These are phyloP conservation scores for Keiferia lycopersicella DNA, from an alignment of 2,888 invertebrate genomes.

Conservation along the genomic window DNA sequence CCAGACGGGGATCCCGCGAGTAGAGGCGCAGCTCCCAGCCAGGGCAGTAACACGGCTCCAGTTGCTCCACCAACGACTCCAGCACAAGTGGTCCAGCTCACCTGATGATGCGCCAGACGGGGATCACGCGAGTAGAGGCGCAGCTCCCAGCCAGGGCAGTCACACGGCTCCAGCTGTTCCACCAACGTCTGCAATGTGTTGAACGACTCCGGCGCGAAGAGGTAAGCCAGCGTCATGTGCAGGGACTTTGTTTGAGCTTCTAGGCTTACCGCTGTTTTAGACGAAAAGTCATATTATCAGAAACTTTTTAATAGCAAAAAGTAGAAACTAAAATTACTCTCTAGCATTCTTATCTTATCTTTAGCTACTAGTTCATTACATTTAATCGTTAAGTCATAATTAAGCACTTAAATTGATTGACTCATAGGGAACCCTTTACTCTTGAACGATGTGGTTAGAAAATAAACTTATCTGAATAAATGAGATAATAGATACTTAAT, in stretches of 20 bases:
- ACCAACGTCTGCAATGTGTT: slow-evolving; percentile 87
- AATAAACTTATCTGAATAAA: too few relatives aligned
- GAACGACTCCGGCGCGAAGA: slow-evolving; percentile 88
- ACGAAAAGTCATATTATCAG: not conserved
- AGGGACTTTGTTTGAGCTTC: slow-evolving; percentile 92
- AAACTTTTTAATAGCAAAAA: too few relatives aligned
- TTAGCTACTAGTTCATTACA: too few relatives aligned
- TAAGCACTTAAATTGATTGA: too few relatives aligned
- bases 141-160: slow-evolving; percentile 90
- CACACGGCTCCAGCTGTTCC: slow-evolving; percentile 85
- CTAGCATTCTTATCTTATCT: too few relatives aligned
- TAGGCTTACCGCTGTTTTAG: slow-evolving; percentile 82
- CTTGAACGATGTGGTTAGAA: too few relatives aligned
- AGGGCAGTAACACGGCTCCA: slow-evolving; percentile 84
- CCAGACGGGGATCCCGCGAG: slow-evolving; percentile 90
- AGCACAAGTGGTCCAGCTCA: too few relatives aligned
- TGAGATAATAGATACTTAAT: too few relatives aligned
- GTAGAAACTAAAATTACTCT: too few relatives aligned
- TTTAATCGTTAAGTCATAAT: too few relatives aligned
- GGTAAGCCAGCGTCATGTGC: slow-evolving; percentile 94
- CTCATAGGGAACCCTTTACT: too few relatives aligned
- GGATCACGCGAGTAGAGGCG: slow-evolving; percentile 93
- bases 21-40: slow-evolving; percentile 94
- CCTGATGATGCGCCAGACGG: slow-evolving; percentile 85
- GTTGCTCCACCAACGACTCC: slow-evolving; percentile 86